Evolutionary conservation across 2,113 vertebrate genomes (phyloP), one percentile per base, ranked within the genome.

Genomic region (Chascanopsetta lugubris): DNA sequence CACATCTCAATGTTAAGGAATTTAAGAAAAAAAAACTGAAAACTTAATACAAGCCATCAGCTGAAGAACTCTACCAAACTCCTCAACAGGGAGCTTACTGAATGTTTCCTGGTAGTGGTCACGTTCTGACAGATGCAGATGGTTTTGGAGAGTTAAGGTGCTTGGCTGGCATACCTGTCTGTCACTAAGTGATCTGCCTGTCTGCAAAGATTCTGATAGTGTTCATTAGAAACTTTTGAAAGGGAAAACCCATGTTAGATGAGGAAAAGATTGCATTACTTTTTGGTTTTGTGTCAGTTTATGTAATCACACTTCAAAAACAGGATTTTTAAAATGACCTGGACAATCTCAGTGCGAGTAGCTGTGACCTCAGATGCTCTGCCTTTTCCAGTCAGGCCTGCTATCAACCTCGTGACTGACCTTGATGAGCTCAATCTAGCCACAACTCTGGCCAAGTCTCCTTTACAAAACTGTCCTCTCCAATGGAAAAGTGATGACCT

Each of bases 391-490:
- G 61, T 49, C 10, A 4, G 59, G 34, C 51, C 55, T 64, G 82
- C 75, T 87, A 88, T 90, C 77, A 26, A 79, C 63, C 70, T 72
- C 26, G 51, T 50, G 8, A 36, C 68, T 86, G 88, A 89, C 88
- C 88, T 86, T 61, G 6, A 90, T 89, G 88, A 89, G 85, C 82
- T 91, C 85, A 85, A 80, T 85, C 71, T 85, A 86, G 58, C 79
- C 85, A 77, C 60, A 72, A 40, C 65, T 57, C 55, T 51, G 62
- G 75, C 88, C 87, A 90, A 89, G 42, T 66, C 40, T 81, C 29
- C 26, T 71, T 50, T 69, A 68, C 60, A 24, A 47, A 75, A 68
- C 59, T 1, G 27, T 68, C 51, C 42, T 73, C 67, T 84, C 43
- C 26, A 76, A 57, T 79, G 79, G 81, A 86, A 88, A 87, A 82